Evolutionary conservation across 2,888 invertebrate genomes (phyloP).

Genomic region (Amblyteles armatorius): DNA sequence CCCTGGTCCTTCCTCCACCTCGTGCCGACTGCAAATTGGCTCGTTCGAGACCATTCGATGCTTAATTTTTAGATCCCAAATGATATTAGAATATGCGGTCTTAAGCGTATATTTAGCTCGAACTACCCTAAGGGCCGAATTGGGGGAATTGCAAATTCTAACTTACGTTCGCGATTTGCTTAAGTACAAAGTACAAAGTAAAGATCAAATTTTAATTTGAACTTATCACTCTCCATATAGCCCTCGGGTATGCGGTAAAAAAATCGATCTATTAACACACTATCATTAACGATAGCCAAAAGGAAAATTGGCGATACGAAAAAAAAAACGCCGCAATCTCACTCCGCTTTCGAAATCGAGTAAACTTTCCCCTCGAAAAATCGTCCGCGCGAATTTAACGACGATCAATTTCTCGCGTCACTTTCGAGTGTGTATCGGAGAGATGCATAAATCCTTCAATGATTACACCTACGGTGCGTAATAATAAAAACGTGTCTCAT

Average conservation of each 20-base stretch:
- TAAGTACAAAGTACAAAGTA: background rate
- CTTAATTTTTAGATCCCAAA: background rate
- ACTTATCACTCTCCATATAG: background rate
- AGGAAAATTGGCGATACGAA: background rate
- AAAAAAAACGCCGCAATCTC: background rate
- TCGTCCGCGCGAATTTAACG: background rate
- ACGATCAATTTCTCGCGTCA: background rate
- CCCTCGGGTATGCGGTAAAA: background rate
- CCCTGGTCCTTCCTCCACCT: background rate
- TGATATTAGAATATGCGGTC: slow-evolving; percentile 24
- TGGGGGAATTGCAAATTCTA: background rate
- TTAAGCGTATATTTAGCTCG: background rate
- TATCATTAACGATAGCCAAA: background rate
- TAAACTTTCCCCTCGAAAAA: background rate
- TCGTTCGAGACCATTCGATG: slow-evolving; percentile 2
- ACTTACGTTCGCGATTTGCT: background rate
- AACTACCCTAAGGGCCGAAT: background rate
- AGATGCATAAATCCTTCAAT: slow-evolving; percentile 1
- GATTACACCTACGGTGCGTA: background rate
- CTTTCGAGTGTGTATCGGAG: background rate
- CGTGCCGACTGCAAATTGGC: slow-evolving; percentile 5
- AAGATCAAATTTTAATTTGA: background rate
- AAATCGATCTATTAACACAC: background rate
- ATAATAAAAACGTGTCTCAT: slow-evolving; percentile 3
- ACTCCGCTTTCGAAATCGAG: background rate